A percentile compares a stretch with the other conserved stretches of the same genome.
Conservation (phyloP, 1,140 invertebrate species). For the Procambarus clarkii region DNA sequence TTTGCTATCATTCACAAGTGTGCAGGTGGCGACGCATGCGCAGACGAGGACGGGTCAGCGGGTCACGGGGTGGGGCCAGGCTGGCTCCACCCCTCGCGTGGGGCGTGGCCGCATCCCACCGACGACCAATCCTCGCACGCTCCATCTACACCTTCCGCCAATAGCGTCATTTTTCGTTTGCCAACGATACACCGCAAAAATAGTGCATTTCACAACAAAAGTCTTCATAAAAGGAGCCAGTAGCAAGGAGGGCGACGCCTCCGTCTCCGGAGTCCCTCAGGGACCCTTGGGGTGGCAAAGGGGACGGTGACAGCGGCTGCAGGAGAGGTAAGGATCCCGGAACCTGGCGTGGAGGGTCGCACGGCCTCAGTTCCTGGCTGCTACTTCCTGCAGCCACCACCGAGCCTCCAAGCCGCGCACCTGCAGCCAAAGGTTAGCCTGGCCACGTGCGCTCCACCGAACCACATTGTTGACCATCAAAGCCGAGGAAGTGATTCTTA, state of each 20-base stretch:
- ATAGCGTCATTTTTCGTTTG: slow-evolving; percentile 60
- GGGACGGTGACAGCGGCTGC: slow-evolving; percentile 26
- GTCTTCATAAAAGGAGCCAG: slow-evolving; percentile 54
- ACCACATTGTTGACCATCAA: slow-evolving; percentile 39
- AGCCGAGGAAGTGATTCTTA: slow-evolving; percentile 56
- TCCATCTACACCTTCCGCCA: slow-evolving; percentile 46
- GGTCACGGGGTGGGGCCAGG: slow-evolving; percentile 66
- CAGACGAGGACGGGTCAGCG: slow-evolving; percentile 59
- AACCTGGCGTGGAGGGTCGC: slow-evolving; percentile 23
- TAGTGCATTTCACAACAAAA: slow-evolving; percentile 62
- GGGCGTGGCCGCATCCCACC: slow-evolving; percentile 55
- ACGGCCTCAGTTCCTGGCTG: slow-evolving; percentile 49
- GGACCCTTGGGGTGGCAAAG: slow-evolving; percentile 2
- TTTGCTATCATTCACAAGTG: slow-evolving; percentile 70
- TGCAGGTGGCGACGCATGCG: slow-evolving; percentile 67
- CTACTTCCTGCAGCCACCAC: slow-evolving; percentile 53
- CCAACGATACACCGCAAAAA: slow-evolving; percentile 40
- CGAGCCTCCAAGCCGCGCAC: slow-evolving; percentile 21
- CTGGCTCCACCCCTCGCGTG: slow-evolving; percentile 48
- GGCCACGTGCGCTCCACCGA: slow-evolving; percentile 47
- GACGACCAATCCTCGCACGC: slow-evolving; percentile 46
- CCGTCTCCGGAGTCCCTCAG: slow-evolving; percentile 25
- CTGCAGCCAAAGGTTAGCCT: slow-evolving; percentile 51
- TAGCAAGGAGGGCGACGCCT: slow-evolving; percentile 35
- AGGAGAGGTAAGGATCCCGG: slow-evolving; percentile 38